These are phyloP conservation scores for Sesamia inferens DNA, from an alignment of 2,888 invertebrate species.

Conservation along the genomic window DNA sequence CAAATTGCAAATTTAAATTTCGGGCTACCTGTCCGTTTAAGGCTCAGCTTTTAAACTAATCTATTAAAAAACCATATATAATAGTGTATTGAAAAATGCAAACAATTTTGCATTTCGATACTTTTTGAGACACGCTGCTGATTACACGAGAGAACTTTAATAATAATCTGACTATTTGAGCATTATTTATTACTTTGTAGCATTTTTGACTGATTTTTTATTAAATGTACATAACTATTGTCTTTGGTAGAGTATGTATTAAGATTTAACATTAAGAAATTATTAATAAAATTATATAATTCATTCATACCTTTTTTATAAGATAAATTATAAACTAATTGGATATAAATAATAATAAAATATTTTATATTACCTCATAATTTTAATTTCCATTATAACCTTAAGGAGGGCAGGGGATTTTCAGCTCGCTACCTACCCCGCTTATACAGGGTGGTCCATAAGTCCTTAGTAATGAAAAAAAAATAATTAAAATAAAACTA, in stretches of 20 bases:
- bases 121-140: slow-evolving; percentile 6
- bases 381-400: neutral
- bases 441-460: too few species aligned
- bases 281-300: slow-evolving; percentile 30
- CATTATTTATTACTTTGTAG: slow-evolving; percentile 15
- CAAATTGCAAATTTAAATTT: neutral
- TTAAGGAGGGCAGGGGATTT: too few species aligned
- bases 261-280: slow-evolving; percentile 45
- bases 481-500: too few species aligned
- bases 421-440: too few species aligned
- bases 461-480: too few species aligned
- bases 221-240: slow-evolving; percentile 44
- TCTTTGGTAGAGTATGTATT: slow-evolving; percentile 18
- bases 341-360: slow-evolving; percentile 36
- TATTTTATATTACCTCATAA: slow-evolving; percentile 25
- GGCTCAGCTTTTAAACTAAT: neutral
- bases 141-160: slow-evolving; percentile 12
- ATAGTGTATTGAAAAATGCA: neutral
- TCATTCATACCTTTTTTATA: slow-evolving; percentile 40
- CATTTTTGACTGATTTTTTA: slow-evolving; percentile 52
- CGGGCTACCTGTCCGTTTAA: neutral
- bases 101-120: neutral
- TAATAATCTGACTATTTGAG: slow-evolving; percentile 9
- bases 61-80: neutral
- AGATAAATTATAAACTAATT: slow-evolving; percentile 40